phyloP scores from a whole-genome alignment of 2,797 vertebrate genomes.

The Stomatorhinus walkeri region DNA sequence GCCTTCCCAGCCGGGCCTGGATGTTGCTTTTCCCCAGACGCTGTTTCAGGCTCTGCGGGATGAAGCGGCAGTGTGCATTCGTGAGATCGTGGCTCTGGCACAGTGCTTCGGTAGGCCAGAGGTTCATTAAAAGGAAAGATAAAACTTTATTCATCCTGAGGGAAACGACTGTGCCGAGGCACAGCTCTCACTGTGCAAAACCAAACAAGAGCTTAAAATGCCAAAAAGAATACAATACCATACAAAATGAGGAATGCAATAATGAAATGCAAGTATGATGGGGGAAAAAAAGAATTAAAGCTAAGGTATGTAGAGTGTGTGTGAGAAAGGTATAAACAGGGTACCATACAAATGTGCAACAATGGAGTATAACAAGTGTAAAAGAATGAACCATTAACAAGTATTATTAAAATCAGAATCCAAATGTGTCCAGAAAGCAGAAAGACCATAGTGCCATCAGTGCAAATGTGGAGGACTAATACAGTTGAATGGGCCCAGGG shows the following conservation, averaged over 20 bases:
- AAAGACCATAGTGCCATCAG: not conserved
- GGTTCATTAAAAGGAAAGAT: not conserved
- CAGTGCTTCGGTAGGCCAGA: not conserved
- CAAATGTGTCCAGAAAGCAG: not conserved
- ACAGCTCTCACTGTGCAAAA: not conserved
- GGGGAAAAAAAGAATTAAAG: not conserved
- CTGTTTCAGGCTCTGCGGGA: constrained; percentile 67
- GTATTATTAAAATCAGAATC: not conserved
- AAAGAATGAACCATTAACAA: not conserved
- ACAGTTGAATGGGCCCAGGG: not conserved
- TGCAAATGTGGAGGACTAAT: not conserved
- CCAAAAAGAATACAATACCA: not conserved
- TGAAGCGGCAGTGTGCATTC: not conserved
- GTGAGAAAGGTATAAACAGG: not conserved
- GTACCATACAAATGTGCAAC: not conserved
- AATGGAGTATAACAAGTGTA: not conserved
- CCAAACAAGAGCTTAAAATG: not conserved
- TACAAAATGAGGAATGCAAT: not conserved
- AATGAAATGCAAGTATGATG: not conserved
- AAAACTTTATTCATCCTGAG: not conserved
- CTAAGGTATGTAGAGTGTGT: not conserved
- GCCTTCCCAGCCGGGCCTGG: constrained; percentile 70
- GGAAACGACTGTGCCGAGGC: not conserved
- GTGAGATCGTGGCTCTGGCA: not conserved
- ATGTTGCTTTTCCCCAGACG: constrained; percentile 67